These are phyloP conservation scores for Adelosebastes latens DNA, from an alignment of 2,797 vertebrate species.

Conservation along the genomic window DNA sequence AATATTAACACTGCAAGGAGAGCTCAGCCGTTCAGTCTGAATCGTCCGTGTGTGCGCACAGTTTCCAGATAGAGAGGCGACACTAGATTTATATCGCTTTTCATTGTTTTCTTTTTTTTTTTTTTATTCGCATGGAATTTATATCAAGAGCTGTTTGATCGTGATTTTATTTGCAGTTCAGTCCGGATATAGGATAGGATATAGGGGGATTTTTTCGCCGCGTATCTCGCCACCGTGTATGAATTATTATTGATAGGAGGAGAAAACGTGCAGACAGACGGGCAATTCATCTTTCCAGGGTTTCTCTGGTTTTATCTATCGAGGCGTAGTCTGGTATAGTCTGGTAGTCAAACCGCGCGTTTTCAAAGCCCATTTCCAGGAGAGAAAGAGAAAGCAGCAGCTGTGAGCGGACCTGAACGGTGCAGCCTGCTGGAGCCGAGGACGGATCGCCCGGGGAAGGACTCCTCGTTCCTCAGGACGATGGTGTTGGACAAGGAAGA, in stretches of 20 bases:
- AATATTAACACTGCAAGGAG: conserved; percentile 67
- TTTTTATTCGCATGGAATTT: conserved; percentile 81
- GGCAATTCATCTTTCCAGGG: conserved; percentile 72
- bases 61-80: conserved; percentile 44
- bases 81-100: conserved; percentile 73
- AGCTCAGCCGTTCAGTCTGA: conserved; percentile 68
- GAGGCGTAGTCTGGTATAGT: conserved; percentile 75
- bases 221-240: conserved; percentile 58
- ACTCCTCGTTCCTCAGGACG: conserved; percentile 93
- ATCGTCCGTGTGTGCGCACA: conserved; percentile 60
- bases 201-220: conserved; percentile 64
- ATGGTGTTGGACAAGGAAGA: conserved; percentile 99
- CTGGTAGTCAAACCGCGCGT: conserved; percentile 77
- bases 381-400: conserved; percentile 33
- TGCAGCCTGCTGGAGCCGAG: conserved; percentile 88
- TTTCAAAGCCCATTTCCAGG: conserved; percentile 81
- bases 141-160: conserved; percentile 76
- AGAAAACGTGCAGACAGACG: conserved; percentile 68
- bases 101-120: conserved; percentile 64
- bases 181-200: conserved; percentile 48
- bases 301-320: conserved; percentile 61
- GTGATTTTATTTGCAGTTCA: conserved; percentile 73
- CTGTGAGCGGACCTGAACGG: conserved; percentile 65
- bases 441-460: conserved; percentile 92
- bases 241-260: conserved; percentile 71